A percentile compares a stretch with the other conserved stretches of the same genome.
Conservation (phyloP, 2,113 vertebrate genomes). For the Bothrops jararaca region DNA sequence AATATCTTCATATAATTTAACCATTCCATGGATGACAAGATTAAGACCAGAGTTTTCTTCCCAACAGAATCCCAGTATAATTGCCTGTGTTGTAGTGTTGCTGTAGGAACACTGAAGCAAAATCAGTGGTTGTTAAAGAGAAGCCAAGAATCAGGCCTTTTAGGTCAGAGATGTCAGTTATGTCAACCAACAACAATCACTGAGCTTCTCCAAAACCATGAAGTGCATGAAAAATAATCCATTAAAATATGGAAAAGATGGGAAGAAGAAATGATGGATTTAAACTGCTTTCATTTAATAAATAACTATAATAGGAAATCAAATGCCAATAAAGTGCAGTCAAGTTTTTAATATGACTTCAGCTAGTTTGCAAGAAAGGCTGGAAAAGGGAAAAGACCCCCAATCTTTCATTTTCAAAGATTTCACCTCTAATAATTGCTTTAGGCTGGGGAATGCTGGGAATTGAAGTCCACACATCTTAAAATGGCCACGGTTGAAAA, state of each 20-base stretch:
- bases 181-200: not conserved
- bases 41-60: not conserved
- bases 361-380: not conserved
- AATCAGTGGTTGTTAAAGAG: not conserved
- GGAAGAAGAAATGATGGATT: not conserved
- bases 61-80: not conserved
- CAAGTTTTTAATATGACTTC: not conserved
- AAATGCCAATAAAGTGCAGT: not conserved
- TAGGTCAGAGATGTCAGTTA: not conserved
- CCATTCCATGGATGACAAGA: not conserved
- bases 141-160: not conserved
- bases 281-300: not conserved
- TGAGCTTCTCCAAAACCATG: not conserved
- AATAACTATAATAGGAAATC: not conserved
- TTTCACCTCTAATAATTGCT: no score
- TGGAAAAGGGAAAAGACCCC: no score
- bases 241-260: not conserved
- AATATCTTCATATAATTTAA: not conserved
- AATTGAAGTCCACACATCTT: no score
- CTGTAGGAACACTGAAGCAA: not conserved
- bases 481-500: no score
- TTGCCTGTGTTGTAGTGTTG: not conserved
- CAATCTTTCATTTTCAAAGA: no score
- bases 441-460: no score
- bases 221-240: not conserved